Conservation (phyloP, 2,888 invertebrate genomes). For the Oegoconia quadripuncta region DNA sequence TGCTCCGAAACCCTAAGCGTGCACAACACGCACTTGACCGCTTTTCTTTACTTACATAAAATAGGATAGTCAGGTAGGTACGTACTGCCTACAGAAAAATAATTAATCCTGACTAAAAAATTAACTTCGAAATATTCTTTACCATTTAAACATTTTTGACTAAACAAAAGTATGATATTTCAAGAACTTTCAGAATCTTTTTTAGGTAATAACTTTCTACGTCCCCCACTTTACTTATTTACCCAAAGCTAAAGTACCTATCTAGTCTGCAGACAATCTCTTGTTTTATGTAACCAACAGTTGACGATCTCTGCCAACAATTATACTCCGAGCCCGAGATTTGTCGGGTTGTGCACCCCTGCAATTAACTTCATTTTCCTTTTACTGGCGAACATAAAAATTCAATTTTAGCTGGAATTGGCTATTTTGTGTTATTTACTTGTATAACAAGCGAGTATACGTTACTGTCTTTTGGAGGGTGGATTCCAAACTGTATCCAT, state of each 20-base stretch:
- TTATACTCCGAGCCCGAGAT: not conserved
- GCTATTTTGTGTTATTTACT: not conserved
- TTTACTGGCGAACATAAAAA: not conserved
- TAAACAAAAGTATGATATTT: too few species aligned
- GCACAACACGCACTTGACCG: too few species aligned
- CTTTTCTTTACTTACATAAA: too few species aligned
- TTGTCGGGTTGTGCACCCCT: not conserved
- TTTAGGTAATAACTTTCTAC: not conserved
- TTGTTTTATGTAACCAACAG: conserved; percentile 2
- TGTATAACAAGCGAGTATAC: not conserved
- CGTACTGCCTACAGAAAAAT: too few species aligned
- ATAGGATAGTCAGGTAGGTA: too few species aligned
- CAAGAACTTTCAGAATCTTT: not conserved
- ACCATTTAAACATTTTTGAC: too few species aligned
- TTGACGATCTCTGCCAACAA: conserved; percentile 1
- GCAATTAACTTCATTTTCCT: conserved; percentile 2
- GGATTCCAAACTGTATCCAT: not conserved
- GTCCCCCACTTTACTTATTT: not conserved
- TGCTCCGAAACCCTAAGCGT: too few species aligned
- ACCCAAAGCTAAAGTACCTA: not conserved
- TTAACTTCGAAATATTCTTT: too few species aligned
- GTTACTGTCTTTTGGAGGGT: not conserved
- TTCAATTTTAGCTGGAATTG: conserved; percentile 2
- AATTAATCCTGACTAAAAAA: too few species aligned
- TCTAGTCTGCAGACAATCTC: conserved; percentile 1